These are phyloP conservation scores for Aphelenchoides fujianensis DNA, from an alignment of 1,140 invertebrate genomes.

Conservation along the genomic window DNA sequence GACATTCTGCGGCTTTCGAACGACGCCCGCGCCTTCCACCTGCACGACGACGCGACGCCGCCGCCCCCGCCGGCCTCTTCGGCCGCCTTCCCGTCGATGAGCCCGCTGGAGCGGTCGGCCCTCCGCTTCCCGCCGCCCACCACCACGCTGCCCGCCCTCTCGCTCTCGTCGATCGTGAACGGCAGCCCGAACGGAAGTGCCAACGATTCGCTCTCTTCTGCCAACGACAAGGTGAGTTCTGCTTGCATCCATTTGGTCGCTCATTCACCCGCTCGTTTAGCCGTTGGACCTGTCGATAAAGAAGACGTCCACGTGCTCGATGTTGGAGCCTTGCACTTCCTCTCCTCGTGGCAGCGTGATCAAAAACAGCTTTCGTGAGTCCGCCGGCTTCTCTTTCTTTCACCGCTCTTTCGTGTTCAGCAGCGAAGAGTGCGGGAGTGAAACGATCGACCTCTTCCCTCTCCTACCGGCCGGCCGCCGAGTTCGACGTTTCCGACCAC, in stretches of 20 bases:
- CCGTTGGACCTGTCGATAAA: constrained; percentile 3
- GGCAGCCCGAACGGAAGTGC: too few relatives aligned
- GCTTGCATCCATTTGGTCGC: not conserved
- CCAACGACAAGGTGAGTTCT: too few relatives aligned
- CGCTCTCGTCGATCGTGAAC: not conserved
- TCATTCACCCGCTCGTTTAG: not conserved
- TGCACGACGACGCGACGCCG: not conserved
- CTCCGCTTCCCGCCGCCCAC: too few relatives aligned
- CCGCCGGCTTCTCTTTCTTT: not conserved
- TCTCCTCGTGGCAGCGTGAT: not conserved
- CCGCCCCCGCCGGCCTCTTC: too few relatives aligned
- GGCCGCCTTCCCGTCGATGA: too few relatives aligned
- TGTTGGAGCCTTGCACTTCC: not conserved
- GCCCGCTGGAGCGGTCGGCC: too few relatives aligned
- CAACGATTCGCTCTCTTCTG: too few relatives aligned
- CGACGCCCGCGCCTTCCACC: not conserved
- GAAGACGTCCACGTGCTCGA: not conserved
- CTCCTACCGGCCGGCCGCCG: constrained; percentile 29
- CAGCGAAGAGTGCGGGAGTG: not conserved
- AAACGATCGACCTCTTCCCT: constrained; percentile 36
- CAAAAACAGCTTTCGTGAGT: not conserved
- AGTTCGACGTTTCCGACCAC: constrained; percentile 38
- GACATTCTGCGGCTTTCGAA: not conserved
- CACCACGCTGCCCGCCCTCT: not conserved
- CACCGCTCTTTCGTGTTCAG: not conserved